Evolutionary conservation across 2,888 invertebrate genomes (phyloP).

Genomic region (Dolomedes plantarius): DNA sequence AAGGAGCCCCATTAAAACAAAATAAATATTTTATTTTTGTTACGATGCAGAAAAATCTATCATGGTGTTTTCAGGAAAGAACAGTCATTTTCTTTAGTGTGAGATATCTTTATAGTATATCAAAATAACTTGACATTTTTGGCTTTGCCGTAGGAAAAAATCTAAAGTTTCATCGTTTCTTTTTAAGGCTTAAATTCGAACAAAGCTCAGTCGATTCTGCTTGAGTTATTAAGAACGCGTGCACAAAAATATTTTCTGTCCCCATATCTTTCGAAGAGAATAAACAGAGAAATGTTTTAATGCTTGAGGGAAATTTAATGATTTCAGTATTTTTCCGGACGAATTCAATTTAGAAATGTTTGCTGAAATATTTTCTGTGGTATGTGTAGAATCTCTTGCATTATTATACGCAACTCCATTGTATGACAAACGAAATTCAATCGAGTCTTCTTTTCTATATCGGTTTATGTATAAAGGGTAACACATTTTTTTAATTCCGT

Average conservation of each 20-base stretch:
- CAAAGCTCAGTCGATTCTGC: not conserved
- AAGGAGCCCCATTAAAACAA: too few species aligned
- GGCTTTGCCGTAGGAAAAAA: not conserved
- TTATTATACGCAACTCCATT: too few species aligned
- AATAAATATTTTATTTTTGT: not conserved
- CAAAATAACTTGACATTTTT: not conserved
- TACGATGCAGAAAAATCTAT: not conserved
- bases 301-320: not conserved
- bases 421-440: too few species aligned
- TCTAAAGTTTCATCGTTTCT: not conserved
- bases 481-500: too few species aligned
- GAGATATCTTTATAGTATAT: not conserved
- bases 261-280: not conserved
- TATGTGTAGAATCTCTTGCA: too few species aligned
- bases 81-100: too few species aligned
- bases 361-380: too few species aligned
- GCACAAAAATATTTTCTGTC: not conserved
- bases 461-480: too few species aligned
- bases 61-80: not conserved
- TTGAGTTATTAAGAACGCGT: not conserved
- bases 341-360: not conserved
- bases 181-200: not conserved
- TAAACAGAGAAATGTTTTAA: not conserved
- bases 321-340: not conserved
- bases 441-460: too few species aligned